Conservation (phyloP, 2,797 vertebrate species). For the Scolopax bukidnonensis region DNA sequence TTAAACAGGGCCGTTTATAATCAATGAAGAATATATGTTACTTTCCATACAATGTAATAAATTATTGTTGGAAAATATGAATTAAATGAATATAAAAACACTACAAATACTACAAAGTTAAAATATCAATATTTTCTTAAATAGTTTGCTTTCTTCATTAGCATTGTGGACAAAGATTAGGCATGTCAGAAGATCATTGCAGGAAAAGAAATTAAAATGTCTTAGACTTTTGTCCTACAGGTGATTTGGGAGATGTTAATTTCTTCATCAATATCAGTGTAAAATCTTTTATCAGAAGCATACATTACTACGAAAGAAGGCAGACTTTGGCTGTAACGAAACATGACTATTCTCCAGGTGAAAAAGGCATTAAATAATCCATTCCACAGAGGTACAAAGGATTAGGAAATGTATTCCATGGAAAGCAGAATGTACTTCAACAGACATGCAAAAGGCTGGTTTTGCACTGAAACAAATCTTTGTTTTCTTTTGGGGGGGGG, state of each 20-base stretch:
- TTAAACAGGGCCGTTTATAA: not conserved
- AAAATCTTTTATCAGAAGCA: not conserved
- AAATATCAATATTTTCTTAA: not conserved
- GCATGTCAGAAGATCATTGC: not conserved
- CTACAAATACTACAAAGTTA: not conserved
- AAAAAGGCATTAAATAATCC: constrained; percentile 68
- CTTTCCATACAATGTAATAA: not conserved
- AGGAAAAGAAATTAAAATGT: not conserved
- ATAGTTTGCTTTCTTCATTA: not conserved
- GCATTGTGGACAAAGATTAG: not conserved
- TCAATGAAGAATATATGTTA: not conserved
- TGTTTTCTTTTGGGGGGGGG: not conserved
- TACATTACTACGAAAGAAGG: constrained; percentile 19
- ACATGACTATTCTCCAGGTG: constrained; percentile 23
- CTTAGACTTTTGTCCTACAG: not conserved
- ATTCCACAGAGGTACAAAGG: constrained; percentile 65
- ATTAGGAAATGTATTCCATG: not conserved
- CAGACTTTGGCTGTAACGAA: not conserved
- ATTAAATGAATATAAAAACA: not conserved
- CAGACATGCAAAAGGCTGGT: not conserved
- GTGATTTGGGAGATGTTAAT: not conserved
- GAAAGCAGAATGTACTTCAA: not conserved
- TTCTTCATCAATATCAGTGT: not conserved
- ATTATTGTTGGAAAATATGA: not conserved
- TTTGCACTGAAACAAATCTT: not conserved